Base-by-base conservation (phyloP, 2,113 vertebrate genomes). In the Chaetodon auriga region DNA sequence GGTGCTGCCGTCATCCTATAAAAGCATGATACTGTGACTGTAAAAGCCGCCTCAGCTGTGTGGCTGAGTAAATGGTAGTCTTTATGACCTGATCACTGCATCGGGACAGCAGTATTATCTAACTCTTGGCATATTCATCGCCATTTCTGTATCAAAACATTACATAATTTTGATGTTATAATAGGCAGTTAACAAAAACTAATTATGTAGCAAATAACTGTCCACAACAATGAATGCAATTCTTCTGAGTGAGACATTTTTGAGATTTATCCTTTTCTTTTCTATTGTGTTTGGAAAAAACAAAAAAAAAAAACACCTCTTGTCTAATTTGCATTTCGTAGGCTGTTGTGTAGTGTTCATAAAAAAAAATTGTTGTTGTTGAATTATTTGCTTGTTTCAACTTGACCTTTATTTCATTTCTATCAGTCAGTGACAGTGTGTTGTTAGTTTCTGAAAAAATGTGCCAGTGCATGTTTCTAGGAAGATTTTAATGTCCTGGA, bases 71-170 rank as follows among this genome's bases (percentile, higher is more conserved):
- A 68, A 38, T 18, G 14, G 21, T 55, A 46, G 55, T 18, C 30
- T 48, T 65, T 48, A 19, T 80, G 15, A 60, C 63, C 58, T 51
- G 4, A 75, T 78, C 53, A 53, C 53, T 55, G 16, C 53, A 49
- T 0, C 3, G 51, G 11, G 11, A 36, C 36, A n/a, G 70, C 60
- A 65, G 43, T 46, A 19, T 73, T 71, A 72, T 51, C 54, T 48
- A 58, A 73, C 55, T 5, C 45, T n/a, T 75, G 43, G 61, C 38
- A 51, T 53, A 60, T 45, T 80, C 63, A 25, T 63, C 19, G 43
- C 12, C 1, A 3, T 46, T 66, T 48, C 1, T 2, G 18, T 49
- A 55, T 62, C 3, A 11, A 30, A 54, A 1, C 18, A 19, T 69
- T 58, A 14, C 38, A 71, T 79, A 25, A 71, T 76, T 21, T n/a